Evolutionary conservation across 2,113 vertebrate species (phyloP).

Genomic region (Rhodinocichla rosea): DNA sequence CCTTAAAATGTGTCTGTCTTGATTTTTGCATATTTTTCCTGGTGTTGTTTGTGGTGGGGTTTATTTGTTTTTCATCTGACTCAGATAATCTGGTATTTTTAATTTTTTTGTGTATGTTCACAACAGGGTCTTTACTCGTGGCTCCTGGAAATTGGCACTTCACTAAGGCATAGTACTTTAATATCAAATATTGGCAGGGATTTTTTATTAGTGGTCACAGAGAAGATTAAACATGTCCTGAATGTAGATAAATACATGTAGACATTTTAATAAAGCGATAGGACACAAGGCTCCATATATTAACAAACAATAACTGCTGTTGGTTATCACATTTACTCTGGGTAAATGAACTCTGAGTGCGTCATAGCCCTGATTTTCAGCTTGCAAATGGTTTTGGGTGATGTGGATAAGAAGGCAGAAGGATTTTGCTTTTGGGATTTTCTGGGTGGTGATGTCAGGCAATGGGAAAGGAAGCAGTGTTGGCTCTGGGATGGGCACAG

Average conservation of each 20-base stretch:
- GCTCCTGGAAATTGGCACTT: neutral
- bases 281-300: neutral
- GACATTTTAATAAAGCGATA: neutral
- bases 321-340: constrained; percentile 10
- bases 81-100: neutral
- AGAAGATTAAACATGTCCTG: neutral
- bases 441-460: neutral
- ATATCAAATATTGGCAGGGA: neutral
- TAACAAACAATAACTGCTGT: neutral
- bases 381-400: neutral
- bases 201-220: neutral
- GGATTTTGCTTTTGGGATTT: neutral
- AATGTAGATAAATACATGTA: neutral
- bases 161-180: neutral
- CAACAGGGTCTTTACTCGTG: fast-evolving
- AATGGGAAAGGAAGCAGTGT: neutral
- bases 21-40: neutral
- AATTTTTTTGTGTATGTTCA: neutral
- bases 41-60: neutral
- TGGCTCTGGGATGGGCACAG: neutral
- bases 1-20: neutral
- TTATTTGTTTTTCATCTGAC: neutral
- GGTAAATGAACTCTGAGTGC: neutral
- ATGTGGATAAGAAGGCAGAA: neutral
- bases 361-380: neutral